Percentiles rank a stretch among this genome's conserved stretches.
These are phyloP conservation scores for Ranitomeya variabilis DNA, from an alignment of 2,113 vertebrate species.

Conservation along the genomic window DNA sequence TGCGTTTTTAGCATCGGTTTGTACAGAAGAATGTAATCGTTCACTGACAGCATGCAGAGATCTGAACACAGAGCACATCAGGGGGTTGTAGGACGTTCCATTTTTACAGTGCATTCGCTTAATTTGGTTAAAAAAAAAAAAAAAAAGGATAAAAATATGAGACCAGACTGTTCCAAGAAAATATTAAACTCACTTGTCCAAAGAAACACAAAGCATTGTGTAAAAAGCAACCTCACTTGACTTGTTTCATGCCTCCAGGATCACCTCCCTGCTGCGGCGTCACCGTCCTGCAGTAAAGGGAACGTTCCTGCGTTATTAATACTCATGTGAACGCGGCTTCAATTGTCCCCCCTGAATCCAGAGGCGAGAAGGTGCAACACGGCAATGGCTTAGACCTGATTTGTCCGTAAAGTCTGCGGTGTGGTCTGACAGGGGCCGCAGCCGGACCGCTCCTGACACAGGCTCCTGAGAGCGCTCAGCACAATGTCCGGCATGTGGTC, in stretches of 20 bases:
- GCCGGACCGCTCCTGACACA: slow-evolving; percentile 70
- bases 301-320: not conserved
- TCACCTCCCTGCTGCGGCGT: not conserved
- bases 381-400: not conserved
- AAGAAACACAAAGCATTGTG: not conserved
- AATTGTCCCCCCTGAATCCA: not conserved
- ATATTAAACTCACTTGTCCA: not conserved
- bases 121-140: not conserved
- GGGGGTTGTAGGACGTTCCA: too few relatives aligned
- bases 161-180: not conserved
- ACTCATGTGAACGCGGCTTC: not conserved
- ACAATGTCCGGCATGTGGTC: slow-evolving; percentile 93
- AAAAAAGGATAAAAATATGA: too few relatives aligned
- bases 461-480: slow-evolving; percentile 77
- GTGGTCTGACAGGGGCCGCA: slow-evolving; percentile 77
- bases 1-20: not conserved
- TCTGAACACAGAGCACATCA: not conserved
- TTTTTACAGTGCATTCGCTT: not conserved
- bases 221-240: not conserved
- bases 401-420: not conserved
- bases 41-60: not conserved
- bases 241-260: not conserved
- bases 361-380: not conserved
- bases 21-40: not conserved
- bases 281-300: not conserved